Base-by-base conservation (phyloP, 2,797 vertebrate species). In the Premnoplex brunnescens region DNA sequence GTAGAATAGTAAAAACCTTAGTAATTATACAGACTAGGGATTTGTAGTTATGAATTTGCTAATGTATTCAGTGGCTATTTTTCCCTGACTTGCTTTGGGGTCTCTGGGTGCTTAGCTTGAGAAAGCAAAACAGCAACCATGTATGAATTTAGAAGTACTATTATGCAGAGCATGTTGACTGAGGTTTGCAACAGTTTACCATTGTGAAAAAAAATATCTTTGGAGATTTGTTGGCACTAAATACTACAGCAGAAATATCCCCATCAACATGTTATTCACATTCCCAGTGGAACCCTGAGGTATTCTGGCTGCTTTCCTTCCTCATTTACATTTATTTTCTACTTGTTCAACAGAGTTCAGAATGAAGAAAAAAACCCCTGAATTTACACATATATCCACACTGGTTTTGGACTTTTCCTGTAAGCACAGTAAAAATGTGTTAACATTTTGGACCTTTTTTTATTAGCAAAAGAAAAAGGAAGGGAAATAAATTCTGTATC, bases 321-420 rank as follows among this genome's bases (percentile, higher is more conserved):
- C 6, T 78, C 67, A 85, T 93, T 95, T 95, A 62, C 76, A 94
- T 95, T 83, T 91, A 85, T 88, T 92, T 96, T 90, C 74, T 67
- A 91, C 58, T 95, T 93, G 74, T 79, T 95, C 66, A 91, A 27
- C 54, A 90, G 37, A 68, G 48, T 77, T 95, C 62, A 84, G 49
- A 91, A 71, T 64, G 17, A 82, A 75, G 27, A 64, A 89, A 91
- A 56, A 28, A 90, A 88, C 82, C 69, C 69, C 4, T 63, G 48
- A 59, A 13, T 91, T 91, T 78, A 46, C 37, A 59, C 12, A 49
- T 30, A 8, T 62, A 81, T 54, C 62, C n/a, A 69, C 11, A 52
- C 55, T 84, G 17, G 87, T 68, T 34, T 32, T 69, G 22, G 60
- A 54, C 15, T 58, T 41, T 52, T 73, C 48, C 24, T 77, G 62